These are phyloP conservation scores for Periophthalmodon schlosseri DNA, from an alignment of 2,113 vertebrate species.

Conservation along the genomic window DNA sequence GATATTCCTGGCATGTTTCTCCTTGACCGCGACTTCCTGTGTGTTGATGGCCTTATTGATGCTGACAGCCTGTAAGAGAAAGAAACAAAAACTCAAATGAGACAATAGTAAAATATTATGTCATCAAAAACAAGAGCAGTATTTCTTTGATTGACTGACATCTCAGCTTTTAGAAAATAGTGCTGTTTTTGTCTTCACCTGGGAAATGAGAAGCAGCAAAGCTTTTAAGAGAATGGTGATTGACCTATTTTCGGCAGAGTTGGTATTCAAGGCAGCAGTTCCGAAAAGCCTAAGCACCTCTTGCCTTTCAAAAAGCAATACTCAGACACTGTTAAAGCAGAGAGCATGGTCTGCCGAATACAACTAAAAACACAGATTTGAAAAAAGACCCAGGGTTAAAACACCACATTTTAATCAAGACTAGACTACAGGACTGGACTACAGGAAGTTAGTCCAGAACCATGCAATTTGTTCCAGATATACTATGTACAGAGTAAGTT, in stretches of 20 bases:
- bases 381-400: background rate
- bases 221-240: conserved; percentile 24
- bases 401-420: background rate
- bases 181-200: conserved; percentile 13
- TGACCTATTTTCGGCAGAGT: conserved; percentile 60
- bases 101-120: conserved; percentile 3
- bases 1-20: conserved; percentile 99
- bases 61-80: conserved; percentile 88
- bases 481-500: background rate
- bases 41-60: conserved; percentile 99
- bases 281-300: conserved; percentile 31
- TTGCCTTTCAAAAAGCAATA: conserved; percentile 27
- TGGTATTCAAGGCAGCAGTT: conserved; percentile 57
- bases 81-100: conserved; percentile 39
- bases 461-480: background rate
- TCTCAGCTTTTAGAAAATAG: conserved; percentile 18
- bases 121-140: background rate
- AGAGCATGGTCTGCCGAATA: conserved; percentile 21
- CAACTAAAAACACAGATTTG: background rate
- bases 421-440: background rate
- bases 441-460: background rate
- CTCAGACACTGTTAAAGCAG: conserved; percentile 7
- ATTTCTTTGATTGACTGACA: background rate
- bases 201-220: conserved; percentile 18
- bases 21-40: conserved; percentile 98